Percentiles rank a stretch among this genome's conserved stretches.
Evolutionary conservation across 2,797 vertebrate species (phyloP).

Genomic region (Scleropages formosus): DNA sequence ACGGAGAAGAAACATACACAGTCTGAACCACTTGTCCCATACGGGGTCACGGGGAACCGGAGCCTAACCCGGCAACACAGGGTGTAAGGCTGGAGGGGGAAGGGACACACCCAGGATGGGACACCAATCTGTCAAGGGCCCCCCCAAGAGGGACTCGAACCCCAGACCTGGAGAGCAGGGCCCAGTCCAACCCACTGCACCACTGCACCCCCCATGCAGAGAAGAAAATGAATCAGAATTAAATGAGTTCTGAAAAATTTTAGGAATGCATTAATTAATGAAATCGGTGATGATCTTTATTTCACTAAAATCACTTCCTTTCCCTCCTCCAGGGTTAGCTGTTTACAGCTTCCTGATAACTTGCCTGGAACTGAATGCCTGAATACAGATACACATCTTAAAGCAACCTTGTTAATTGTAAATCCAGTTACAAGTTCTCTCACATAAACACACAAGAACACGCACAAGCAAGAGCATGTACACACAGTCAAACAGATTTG

Average conservation of each 20-base stretch:
- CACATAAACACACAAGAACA: conserved; percentile 36
- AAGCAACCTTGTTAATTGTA: conserved; percentile 44
- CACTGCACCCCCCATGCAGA: too few species aligned
- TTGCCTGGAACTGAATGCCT: conserved; percentile 56
- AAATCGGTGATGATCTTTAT: conserved; percentile 59
- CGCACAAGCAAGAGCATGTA: background rate
- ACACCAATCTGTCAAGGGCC: too few species aligned
- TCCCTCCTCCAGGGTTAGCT: conserved; percentile 55
- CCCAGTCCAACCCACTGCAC: too few species aligned
- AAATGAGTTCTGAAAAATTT: conserved; percentile 45
- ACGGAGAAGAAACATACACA: too few species aligned
- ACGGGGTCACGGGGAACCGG: too few species aligned
- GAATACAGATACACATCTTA: conserved; percentile 62
- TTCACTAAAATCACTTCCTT: conserved; percentile 62
- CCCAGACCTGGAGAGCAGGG: too few species aligned
- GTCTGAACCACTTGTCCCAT: too few species aligned
- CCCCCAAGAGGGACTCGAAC: too few species aligned
- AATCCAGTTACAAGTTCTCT: conserved; percentile 38
- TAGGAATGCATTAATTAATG: conserved; percentile 64
- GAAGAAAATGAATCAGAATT: conserved; percentile 42
- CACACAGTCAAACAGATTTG: too few species aligned
- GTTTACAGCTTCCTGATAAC: conserved; percentile 67
- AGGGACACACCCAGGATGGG: too few species aligned
- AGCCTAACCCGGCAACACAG: too few species aligned
- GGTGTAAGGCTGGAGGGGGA: too few species aligned